Base-by-base conservation (phyloP, 2,797 vertebrate species). In the Glossophaga mutica region DNA sequence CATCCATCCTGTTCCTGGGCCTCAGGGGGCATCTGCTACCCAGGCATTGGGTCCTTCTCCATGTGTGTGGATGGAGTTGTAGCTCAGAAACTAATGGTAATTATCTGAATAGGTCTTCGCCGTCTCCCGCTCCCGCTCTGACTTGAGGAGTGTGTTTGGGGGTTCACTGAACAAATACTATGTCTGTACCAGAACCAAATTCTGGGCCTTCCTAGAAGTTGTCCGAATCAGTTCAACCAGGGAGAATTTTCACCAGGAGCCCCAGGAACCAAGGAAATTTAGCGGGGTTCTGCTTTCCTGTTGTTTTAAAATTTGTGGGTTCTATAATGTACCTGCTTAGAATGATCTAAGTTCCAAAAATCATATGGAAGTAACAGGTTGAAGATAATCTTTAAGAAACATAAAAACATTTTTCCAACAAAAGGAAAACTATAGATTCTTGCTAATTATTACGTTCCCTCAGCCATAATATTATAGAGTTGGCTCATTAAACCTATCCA, bases 371-470 rank as follows among this genome's bases (percentile, higher is more conserved):
- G 22, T 50, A 62, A 77, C 3, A 87, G 70, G 7, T 82, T 92
- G 65, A 70, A 95, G 29, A 57, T 37, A 73, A 59, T 42, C 46
- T 90, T 74, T 55, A 11, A 95, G 89, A 57, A 94, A 94, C 90
- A 84, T 68, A 87, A 91, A 78, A 62, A 22, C 22, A 44, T n/a
- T 16, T 73, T 50, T 73, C 10, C 32, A 94, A 92, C 2, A 85
- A 55, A 94, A 83, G 50, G 32, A 88, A 96, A 92, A 77, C 15
- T 34, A 77, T 24, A 78, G 42, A 76, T 44, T 82, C 84, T 71
- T 94, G 24, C 82, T 81, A 42, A 91, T 90, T 77, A 52, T 42
- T 74, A 87, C 16, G 37, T 15, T 81, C 29, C 70, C 48, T 93
- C 29, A 22, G n/a, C 5, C 67, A 39, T 18, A 55, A 55, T 70